Conservation (phyloP, 2,113 vertebrate species). For the Rana temporaria region DNA sequence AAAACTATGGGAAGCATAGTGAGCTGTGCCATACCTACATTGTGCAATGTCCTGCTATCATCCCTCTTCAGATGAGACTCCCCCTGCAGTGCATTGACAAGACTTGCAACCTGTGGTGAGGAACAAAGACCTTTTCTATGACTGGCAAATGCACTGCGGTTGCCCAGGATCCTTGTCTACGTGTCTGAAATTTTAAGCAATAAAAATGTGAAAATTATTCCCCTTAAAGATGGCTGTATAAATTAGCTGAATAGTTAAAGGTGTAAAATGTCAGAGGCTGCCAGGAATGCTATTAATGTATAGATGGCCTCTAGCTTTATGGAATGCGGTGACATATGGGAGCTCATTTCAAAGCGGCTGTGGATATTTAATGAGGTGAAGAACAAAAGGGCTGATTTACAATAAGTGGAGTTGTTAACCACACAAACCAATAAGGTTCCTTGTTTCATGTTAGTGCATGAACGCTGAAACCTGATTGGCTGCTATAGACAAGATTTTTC, state of each 20-base stretch:
- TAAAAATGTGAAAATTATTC: constrained; percentile 38
- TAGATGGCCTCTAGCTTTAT: not conserved
- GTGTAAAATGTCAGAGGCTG: constrained; percentile 20
- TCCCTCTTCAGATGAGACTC: constrained; percentile 37
- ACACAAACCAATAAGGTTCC: no score
- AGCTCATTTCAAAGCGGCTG: no score
- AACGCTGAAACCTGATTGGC: no score
- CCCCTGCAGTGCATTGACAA: constrained; percentile 46
- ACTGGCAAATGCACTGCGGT: constrained; percentile 30
- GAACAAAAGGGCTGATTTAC: no score
- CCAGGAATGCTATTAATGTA: constrained; percentile 16
- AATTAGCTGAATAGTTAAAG: constrained; percentile 37
- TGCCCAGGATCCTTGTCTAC: constrained; percentile 28
- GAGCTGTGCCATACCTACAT: constrained; percentile 32
- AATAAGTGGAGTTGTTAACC: no score
- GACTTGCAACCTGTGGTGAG: constrained; percentile 43
- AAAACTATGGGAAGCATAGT: constrained; percentile 26
- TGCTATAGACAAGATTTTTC: no score
- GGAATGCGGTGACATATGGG: no score
- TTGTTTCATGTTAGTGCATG: no score
- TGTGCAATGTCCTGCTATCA: constrained; percentile 22
- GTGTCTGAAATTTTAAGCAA: constrained; percentile 25
- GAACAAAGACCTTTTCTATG: constrained; percentile 43
- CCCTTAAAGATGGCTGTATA: constrained; percentile 32
- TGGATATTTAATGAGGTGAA: no score